Evolutionary conservation across 2,888 invertebrate genomes (phyloP), one percentile per base, ranked within the genome.

Genomic region (Monoplex corrugatus): DNA sequence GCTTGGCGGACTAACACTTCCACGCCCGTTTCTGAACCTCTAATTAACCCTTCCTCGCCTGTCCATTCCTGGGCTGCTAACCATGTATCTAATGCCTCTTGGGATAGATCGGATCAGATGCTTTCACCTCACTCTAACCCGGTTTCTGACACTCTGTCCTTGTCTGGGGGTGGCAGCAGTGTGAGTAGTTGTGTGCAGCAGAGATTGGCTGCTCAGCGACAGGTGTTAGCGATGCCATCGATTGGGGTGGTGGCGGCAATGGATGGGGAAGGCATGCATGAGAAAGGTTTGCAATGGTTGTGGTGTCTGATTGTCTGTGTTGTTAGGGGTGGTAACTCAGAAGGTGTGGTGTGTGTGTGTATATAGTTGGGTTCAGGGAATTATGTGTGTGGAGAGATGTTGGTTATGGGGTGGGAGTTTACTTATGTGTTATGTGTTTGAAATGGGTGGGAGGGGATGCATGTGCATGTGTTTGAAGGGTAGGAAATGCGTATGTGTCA

Each of bases 1-100:
- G 43, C 83, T n/a, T 88, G 88, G 87, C 44, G n/a, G 35, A 88
- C 80, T 78, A 78, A 87, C 80, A 50, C 78, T 8, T 40, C 87
- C 40, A 44, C 78, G 23, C 78, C 80, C 19, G 35, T 50, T 13
- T 38, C n/a, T 13, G 35, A 16, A 1, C n/a, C n/a, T 10, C 68
- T 16, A 6, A 43, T 68, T 86, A 86, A 86, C 86, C 86, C 86
- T 28, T 23, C 57, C 23, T 63, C 85, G 40, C 85, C 63, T 68
- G 86, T 32, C 32, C 2, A 0, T 6, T 23, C 63, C 28, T 86
- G 86, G 86, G n/a, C 68, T 63, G n/a, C 68, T 63, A 86, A 68
- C 68, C 63, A 2, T 57, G 16, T 23, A 8, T 2, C 13, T 32
- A 43, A 23, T 28, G 32, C 86, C 13, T 86, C 86, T 23, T 86